Base-by-base conservation (phyloP, 2,797 vertebrate genomes). In the Notolepis coatsorum region DNA sequence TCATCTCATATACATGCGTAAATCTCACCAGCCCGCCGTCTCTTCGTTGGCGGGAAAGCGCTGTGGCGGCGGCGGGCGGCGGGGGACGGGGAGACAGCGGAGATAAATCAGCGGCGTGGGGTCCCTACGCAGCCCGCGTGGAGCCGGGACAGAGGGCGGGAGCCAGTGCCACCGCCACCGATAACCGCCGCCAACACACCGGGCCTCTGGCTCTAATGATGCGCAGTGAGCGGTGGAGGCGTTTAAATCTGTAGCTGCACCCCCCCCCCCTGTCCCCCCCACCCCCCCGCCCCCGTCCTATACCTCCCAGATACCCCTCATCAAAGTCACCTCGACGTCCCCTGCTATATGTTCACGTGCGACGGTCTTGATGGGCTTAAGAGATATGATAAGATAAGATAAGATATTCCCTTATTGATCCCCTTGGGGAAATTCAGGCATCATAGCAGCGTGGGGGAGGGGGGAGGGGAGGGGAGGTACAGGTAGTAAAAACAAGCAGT, bases 181-280 rank as follows among this genome's bases (percentile, higher is more conserved):
- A n/a, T n/a, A n/a, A 28, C 12, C 7, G 27, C n/a, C n/a, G n/a
- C n/a, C n/a, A n/a, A n/a, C n/a, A n/a, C n/a, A n/a, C n/a, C n/a
- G n/a, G 63, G 82, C 82, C 81, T 81, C 77, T 80, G 73, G 71
- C 77, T 91, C 91, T 91, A 92, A 91, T 89, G 86, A 91, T 87
- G 88, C 88, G 84, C 87, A 85, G 66, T 85, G 86, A 88, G 82
- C 84, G 66, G 76, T 69, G 78, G 83, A 84, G 79, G 80, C 66
- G 60, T 84, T 84, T 89, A 91, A 90, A 92, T 91, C 87, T 89
- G 54, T 79, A 83, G 78, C 81, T 84, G 80, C 81, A 82, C 86
- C 80, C 80, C 73, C 84, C 84, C 83, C 86, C 35, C 30, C 78
- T 65, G 73, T 65, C 75, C 64, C 73, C 57, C 81, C 67, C 45